Conservation (phyloP, 2,888 invertebrate species). For the Catocala sponsa region DNA sequence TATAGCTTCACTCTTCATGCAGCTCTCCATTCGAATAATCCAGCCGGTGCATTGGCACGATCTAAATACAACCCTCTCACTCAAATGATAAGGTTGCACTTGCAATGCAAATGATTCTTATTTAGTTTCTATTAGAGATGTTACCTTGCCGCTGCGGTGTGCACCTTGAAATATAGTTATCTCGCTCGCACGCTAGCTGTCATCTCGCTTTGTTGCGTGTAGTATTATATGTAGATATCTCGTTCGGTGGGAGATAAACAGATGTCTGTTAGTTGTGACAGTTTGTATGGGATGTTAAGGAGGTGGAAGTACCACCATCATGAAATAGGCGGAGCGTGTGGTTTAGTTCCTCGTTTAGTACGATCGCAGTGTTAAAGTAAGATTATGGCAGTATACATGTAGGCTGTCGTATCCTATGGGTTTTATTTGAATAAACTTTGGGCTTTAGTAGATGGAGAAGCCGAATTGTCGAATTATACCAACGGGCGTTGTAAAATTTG, state of each 20-base stretch:
- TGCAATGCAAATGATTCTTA: slow-evolving; percentile 72
- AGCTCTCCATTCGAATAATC: slow-evolving; percentile 61
- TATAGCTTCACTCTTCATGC: slow-evolving; percentile 69
- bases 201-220: slow-evolving; percentile 81
- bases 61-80: slow-evolving; percentile 74
- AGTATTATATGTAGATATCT: slow-evolving; percentile 84
- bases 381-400: slow-evolving; percentile 62
- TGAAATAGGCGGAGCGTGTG: slow-evolving; percentile 83
- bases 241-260: slow-evolving; percentile 81
- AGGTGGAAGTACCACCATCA: slow-evolving; percentile 80
- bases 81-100: slow-evolving; percentile 78
- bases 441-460: slow-evolving; percentile 41
- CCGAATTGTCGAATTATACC: slow-evolving; percentile 45
- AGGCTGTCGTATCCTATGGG: slow-evolving; percentile 47
- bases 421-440: slow-evolving; percentile 52
- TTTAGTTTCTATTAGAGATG: slow-evolving; percentile 69
- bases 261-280: slow-evolving; percentile 78
- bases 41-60: slow-evolving; percentile 60
- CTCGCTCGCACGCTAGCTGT: slow-evolving; percentile 73
- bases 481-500: slow-evolving; percentile 38
- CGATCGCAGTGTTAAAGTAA: slow-evolving; percentile 51
- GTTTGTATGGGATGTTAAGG: slow-evolving; percentile 68
- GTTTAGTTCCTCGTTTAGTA: slow-evolving; percentile 57
- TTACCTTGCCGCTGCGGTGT: slow-evolving; percentile 69
- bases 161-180: slow-evolving; percentile 79